Conservation (phyloP, 2,888 invertebrate genomes). For the Eucera pruinosa region DNA sequence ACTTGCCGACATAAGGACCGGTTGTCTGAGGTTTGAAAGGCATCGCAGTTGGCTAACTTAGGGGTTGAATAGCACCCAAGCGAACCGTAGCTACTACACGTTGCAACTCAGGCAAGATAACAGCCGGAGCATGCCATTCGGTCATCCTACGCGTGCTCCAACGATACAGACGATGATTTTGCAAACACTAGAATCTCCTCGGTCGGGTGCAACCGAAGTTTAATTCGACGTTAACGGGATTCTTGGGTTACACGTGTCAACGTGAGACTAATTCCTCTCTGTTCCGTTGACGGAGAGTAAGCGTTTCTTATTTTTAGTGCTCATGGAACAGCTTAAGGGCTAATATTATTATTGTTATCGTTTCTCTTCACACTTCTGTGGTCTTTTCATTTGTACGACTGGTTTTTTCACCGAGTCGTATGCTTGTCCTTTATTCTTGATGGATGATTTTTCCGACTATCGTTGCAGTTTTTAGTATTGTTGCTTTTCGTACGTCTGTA, state of each 20-base stretch:
- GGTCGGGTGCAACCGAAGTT: constrained; percentile 1
- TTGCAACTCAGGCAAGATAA: constrained; percentile 67
- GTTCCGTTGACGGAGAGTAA: no score
- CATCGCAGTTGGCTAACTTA: constrained; percentile 43
- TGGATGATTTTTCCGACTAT: no score
- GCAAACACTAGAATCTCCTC: neutral
- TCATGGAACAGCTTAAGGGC: no score
- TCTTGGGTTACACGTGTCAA: neutral
- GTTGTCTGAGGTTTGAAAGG: constrained; percentile 44
- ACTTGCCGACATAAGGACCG: constrained; percentile 37
- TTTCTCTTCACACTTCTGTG: no score
- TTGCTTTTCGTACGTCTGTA: no score
- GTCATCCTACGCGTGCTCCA: constrained; percentile 45
- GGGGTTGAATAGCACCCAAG: constrained; percentile 51
- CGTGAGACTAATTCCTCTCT: neutral
- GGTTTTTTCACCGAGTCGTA: no score
- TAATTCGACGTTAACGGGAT: constrained; percentile 15
- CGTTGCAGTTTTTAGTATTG: no score
- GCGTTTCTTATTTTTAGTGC: no score
- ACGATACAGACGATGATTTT: constrained; percentile 5
- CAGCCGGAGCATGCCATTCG: constrained; percentile 36
- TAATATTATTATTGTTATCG: no score
- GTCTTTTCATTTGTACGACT: no score
- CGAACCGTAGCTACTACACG: constrained; percentile 64
- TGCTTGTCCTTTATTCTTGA: no score